These are phyloP conservation scores for Fragum fragum DNA, from an alignment of 2,888 invertebrate genomes.

Conservation along the genomic window DNA sequence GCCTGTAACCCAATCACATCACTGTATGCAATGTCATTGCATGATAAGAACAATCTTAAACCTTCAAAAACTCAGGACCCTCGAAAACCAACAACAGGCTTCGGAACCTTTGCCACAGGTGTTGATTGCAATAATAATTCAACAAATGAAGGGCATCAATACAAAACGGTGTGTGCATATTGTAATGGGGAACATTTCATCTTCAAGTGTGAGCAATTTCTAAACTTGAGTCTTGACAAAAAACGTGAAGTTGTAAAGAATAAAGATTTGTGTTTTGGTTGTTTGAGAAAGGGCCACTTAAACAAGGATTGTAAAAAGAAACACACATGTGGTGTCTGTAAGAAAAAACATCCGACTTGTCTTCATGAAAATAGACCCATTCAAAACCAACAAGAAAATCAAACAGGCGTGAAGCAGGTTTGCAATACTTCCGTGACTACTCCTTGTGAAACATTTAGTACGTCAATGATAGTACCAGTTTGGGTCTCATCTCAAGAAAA, in stretches of 20 bases:
- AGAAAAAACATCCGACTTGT: constrained; percentile 37
- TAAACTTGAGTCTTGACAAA: not conserved
- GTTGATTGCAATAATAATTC: not conserved
- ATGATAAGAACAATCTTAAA: no score
- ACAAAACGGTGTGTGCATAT: not conserved
- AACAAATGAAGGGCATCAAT: not conserved
- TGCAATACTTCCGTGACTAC: not conserved
- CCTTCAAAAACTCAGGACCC: no score
- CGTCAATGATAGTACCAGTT: constrained; percentile 36
- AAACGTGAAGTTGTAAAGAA: not conserved
- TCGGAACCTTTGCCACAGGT: not conserved
- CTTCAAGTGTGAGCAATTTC: not conserved
- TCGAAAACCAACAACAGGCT: no score
- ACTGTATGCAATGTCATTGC: constrained; percentile 26
- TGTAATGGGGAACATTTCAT: no score
- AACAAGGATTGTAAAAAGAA: constrained; percentile 16
- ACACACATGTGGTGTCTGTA: constrained; percentile 28
- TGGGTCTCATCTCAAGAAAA: constrained; percentile 28
- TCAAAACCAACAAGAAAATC: no score
- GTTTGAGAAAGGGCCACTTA: no score
- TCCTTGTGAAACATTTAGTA: not conserved
- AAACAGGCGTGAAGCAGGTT: not conserved
- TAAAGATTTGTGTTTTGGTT: no score
- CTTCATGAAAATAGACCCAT: constrained; percentile 28
- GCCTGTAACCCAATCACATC: constrained; percentile 40